Base-by-base conservation (phyloP, 2,888 invertebrate genomes). In the Ophonus ardosiacus region DNA sequence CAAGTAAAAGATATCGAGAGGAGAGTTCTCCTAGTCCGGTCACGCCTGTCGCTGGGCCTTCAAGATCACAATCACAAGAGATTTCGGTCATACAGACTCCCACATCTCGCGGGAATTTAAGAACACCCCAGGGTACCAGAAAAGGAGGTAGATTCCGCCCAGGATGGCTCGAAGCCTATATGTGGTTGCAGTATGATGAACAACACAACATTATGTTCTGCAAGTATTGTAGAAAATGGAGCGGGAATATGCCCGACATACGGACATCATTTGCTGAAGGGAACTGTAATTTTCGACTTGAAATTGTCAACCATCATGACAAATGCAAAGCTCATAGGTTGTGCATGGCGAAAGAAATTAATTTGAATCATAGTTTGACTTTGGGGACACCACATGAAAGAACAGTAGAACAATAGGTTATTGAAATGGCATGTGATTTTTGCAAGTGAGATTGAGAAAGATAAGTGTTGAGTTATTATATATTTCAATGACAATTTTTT, bases 241-340 rank as follows among this genome's bases (percentile, higher is more conserved):
- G 95, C 81, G 93, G 93, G 74, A 93, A 94, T 21, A 92, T 95
- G 87, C 94, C 95, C 13, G 94, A 95, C 86, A 95, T 95, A 88
- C 93, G 95, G 85, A 96, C 96, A n/a, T 95, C 95, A 0, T 96
- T 96, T 88, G 95, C 95, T n/a, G 94, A 95, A 88, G 96, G 96
- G 85, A 96, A 95, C 88, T 93, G 94, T 71, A 96, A 96, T 90
- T 96, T 96, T 91, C 93, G 96, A 81, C 92, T 96, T 86, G 96
- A 96, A 92, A 96, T 96, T 88, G 94, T 96, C 71, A 96, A 96
- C 90, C 96, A 96, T 90, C 96, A 96, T 89, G 95, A 96, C 90
- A 96, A 95, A 90, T 95, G 95, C 90, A 96, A 96, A 90, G 95
- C 95, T 43, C 96, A 96, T 90, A 93, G 94, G 87, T 90, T 95